These are phyloP conservation scores for Gortyna flavago DNA, from an alignment of 2,888 invertebrate species.

Conservation along the genomic window DNA sequence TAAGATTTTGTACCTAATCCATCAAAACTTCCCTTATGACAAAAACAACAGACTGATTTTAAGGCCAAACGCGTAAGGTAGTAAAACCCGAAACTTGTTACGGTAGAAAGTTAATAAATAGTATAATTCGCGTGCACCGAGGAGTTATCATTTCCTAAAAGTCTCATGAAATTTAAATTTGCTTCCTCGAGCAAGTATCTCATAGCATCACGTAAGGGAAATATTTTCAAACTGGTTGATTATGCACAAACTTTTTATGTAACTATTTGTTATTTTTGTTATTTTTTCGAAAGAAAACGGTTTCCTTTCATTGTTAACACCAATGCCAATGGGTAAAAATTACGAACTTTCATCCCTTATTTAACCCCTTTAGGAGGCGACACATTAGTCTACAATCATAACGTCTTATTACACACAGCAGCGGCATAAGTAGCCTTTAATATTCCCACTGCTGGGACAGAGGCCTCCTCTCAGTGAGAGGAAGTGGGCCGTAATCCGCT, in stretches of 20 bases:
- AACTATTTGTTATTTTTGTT: neutral
- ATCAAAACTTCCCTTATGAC: too few relatives aligned
- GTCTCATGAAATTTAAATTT: slow-evolving; percentile 60
- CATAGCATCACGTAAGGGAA: slow-evolving; percentile 40
- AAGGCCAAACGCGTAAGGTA: slow-evolving; percentile 22
- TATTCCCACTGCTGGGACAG: too few relatives aligned
- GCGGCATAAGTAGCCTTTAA: too few relatives aligned
- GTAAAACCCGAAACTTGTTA: slow-evolving; percentile 39
- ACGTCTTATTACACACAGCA: too few relatives aligned
- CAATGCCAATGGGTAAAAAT: neutral
- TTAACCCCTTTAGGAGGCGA: neutral
- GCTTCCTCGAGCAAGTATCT: slow-evolving; percentile 34
- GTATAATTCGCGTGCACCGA: slow-evolving; percentile 43
- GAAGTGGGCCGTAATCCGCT: too few relatives aligned
- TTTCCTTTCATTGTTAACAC: neutral
- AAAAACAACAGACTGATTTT: neutral
- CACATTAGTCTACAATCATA: too few relatives aligned
- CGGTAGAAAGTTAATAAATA: slow-evolving; percentile 49
- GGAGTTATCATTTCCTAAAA: slow-evolving; percentile 52
- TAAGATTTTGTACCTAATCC: neutral
- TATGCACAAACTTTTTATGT: slow-evolving; percentile 25
- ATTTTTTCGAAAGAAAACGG: too few relatives aligned
- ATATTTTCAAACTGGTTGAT: slow-evolving; percentile 22
- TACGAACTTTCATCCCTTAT: neutral
- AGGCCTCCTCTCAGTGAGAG: too few relatives aligned